A percentile compares a stretch with the other conserved stretches of the same genome.
Conservation (phyloP, 2,113 vertebrate species). For the Leiothrix lutea region DNA sequence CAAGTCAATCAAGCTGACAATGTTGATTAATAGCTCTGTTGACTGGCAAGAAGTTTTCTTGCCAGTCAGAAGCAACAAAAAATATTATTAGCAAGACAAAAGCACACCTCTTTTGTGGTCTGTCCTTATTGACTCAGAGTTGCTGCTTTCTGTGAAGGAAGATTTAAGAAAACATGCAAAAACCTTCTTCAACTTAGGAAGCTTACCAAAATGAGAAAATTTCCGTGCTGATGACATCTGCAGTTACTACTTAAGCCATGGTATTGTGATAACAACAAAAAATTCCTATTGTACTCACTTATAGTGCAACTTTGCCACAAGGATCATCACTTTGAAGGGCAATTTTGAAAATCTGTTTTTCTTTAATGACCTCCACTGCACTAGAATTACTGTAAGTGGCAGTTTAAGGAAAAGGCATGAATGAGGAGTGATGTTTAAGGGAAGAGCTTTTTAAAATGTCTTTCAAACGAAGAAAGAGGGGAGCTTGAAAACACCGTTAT, state of each 20-base stretch:
- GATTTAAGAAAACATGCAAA: not conserved
- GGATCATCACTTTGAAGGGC: not conserved
- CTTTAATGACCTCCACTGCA: not conserved
- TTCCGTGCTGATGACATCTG: not conserved
- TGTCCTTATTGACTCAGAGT: not conserved
- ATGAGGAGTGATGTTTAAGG: not conserved
- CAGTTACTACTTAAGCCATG: not conserved
- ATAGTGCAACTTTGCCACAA: not conserved
- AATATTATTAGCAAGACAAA: not conserved
- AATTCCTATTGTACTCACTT: not conserved
- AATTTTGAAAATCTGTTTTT: not conserved
- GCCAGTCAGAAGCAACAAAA: not conserved
- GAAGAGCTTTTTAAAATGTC: not conserved
- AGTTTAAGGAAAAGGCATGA: not conserved
- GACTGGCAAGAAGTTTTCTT: not conserved
- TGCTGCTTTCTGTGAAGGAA: not conserved
- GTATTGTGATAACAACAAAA: not conserved
- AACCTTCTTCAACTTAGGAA: not conserved
- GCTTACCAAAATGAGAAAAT: not conserved
- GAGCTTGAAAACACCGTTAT: not conserved
- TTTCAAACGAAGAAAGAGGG: not conserved
- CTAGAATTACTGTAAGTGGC: not conserved
- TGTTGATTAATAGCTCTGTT: not conserved
- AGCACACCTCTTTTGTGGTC: not conserved
- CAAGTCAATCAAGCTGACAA: not conserved